These are phyloP conservation scores for Cottoperca gobio DNA, from an alignment of 2,797 vertebrate species.

Conservation along the genomic window DNA sequence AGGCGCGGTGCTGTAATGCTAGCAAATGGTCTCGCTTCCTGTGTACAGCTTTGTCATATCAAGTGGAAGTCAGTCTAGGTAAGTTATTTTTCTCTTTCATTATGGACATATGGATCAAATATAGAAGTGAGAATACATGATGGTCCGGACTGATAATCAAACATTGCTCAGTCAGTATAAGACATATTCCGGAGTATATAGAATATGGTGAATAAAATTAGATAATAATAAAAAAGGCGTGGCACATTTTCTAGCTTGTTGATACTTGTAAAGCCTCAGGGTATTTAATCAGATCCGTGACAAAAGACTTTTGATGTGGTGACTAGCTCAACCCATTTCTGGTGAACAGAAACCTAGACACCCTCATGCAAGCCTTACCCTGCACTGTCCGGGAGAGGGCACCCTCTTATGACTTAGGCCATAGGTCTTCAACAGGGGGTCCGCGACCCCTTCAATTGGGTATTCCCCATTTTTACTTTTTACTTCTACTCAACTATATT, in stretches of 20 bases:
- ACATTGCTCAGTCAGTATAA: not conserved
- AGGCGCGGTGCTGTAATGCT: not conserved
- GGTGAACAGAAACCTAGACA: conserved; percentile 54
- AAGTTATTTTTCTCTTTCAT: not conserved
- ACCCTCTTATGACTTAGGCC: not conserved
- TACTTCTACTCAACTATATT: not conserved
- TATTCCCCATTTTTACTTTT: not conserved
- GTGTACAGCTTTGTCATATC: not conserved
- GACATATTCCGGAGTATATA: too few relatives aligned
- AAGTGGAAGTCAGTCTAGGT: conserved; percentile 20
- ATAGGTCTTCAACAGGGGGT: too few relatives aligned
- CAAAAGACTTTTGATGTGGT: not conserved
- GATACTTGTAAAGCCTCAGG: rapidly evolving
- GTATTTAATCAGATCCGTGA: not conserved
- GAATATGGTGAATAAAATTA: not conserved
- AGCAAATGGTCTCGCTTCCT: not conserved
- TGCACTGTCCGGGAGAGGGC: conserved; percentile 49
- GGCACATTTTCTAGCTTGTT: not conserved
- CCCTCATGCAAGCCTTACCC: not conserved
- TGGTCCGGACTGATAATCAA: not conserved
- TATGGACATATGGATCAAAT: not conserved
- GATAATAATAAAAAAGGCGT: not conserved
- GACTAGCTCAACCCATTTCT: not conserved
- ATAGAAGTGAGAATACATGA: not conserved
- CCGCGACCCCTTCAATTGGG: too few relatives aligned